Evolutionary conservation across 1,140 invertebrate genomes (phyloP), one percentile per base, ranked within the genome.

Genomic region (Palaemon carinicauda): DNA sequence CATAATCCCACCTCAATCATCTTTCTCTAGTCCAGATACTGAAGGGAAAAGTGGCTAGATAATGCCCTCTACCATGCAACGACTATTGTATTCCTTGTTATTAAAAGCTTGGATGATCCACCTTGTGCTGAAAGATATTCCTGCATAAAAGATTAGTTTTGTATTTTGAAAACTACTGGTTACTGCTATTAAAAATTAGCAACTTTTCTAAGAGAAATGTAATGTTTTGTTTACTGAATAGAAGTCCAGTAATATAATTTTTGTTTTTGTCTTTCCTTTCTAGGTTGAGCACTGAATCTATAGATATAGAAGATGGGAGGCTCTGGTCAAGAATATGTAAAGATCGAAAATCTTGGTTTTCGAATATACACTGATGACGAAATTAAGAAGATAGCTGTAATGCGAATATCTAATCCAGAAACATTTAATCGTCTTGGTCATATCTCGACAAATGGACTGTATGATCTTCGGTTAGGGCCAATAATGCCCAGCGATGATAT

Each of bases 341-440:
- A 31, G 15, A 80, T 88, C 21, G 79, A 88, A 24, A 74, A 87
- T 19, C 27, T 92, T 10, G 81, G 82, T 1, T 96, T 96, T 90
- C 93, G 94, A 0, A 91, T 96, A 74, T 97, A 96, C 90, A 95
- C 94, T 19, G 91, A 93, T 60, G 94, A 97, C 80, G 97, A 99
- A 91, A 95, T 99, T n/a, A 93, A 93, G 90, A 94, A 95, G 89
- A 92, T 99, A 3, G 97, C 97, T 92, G 96, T 98, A 0, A 93
- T 95, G 0, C 95, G 97, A 92, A 94, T 99, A 29, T 94, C 94
- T 1, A 97, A 96, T 78, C 94, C 95, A 0, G 91, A 96, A 80
- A 95, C 96, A 1, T 97, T 99, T 91, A 97, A 98, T 92, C 91
- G 93, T 19, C 92, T 98, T 65, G 96, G 96, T 0, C 95, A 98